A percentile compares a stretch with the other conserved stretches of the same genome.
These are phyloP conservation scores for Hyla sarda DNA, from an alignment of 2,113 vertebrate species.

Conservation along the genomic window DNA sequence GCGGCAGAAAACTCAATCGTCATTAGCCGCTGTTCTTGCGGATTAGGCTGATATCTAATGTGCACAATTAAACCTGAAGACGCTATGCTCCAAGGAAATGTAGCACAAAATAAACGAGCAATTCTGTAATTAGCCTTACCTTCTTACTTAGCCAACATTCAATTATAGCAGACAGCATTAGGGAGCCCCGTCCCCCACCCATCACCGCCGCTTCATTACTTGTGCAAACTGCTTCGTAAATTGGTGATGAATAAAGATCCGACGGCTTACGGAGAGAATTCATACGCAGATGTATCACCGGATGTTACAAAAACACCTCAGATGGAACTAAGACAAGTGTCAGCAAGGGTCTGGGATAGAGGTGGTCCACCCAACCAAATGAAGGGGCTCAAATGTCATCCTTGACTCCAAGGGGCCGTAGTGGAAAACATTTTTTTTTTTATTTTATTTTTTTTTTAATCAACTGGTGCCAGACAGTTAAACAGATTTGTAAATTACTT, in stretches of 20 bases:
- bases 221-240: conserved; percentile 9
- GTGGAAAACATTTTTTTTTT: too few relatives aligned
- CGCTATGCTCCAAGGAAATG: not conserved
- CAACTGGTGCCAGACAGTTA: too few relatives aligned
- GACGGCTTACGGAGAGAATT: not conserved
- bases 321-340: not conserved
- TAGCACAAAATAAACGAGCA: conserved; percentile 17
- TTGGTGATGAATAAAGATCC: not conserved
- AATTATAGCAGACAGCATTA: conserved; percentile 16
- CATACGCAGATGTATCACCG: not conserved
- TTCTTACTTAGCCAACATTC: conserved; percentile 25
- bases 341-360: not conserved
- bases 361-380: not conserved
- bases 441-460: too few relatives aligned
- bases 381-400: not conserved
- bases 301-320: not conserved
- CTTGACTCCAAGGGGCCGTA: not conserved
- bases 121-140: conserved; percentile 35
- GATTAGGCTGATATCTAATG: conserved; percentile 37
- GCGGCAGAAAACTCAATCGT: not conserved
- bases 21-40: not conserved
- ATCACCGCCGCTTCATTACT: not conserved
- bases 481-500: too few relatives aligned
- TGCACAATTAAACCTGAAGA: conserved; percentile 17
- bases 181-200: not conserved